Conservation (phyloP, 2,888 invertebrate genomes). For the Ephialtes manifestator region DNA sequence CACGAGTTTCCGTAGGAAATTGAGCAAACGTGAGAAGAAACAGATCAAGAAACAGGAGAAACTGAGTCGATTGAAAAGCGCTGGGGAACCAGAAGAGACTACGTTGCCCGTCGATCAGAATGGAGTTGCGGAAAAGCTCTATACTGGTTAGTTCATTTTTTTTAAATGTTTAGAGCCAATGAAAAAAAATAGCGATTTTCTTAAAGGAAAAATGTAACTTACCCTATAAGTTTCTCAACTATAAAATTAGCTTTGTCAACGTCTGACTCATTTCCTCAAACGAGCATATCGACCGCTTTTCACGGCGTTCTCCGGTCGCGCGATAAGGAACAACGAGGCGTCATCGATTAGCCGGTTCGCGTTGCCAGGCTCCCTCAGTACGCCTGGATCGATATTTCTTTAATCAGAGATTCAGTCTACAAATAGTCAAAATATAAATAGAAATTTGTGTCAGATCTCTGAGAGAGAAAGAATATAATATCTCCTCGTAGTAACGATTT, state of each 20-base stretch:
- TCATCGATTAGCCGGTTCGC: slow-evolving; percentile 79
- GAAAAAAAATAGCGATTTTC: neutral
- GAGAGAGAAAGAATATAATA: neutral
- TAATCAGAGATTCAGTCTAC: slow-evolving; percentile 73
- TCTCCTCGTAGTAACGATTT: neutral
- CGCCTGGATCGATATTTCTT: slow-evolving; percentile 77
- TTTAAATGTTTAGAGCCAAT: neutral
- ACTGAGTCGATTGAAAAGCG: slow-evolving; percentile 92
- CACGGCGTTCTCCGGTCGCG: slow-evolving; percentile 10
- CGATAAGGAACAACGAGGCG: slow-evolving; percentile 62
- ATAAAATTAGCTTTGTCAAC: neutral
- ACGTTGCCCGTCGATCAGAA: slow-evolving; percentile 90
- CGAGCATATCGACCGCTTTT: slow-evolving; percentile 7
- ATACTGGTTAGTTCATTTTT: slow-evolving; percentile 89
- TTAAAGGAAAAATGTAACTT: neutral
- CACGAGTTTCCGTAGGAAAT: slow-evolving; percentile 95
- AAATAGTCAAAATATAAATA: slow-evolving; percentile 39
- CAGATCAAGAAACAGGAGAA: slow-evolving; percentile 98
- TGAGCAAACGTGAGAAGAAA: slow-evolving; percentile 99
- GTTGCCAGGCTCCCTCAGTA: slow-evolving; percentile 80
- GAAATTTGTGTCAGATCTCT: slow-evolving; percentile 10
- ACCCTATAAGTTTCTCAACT: neutral
- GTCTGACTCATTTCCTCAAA: slow-evolving; percentile 25
- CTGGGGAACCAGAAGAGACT: slow-evolving; percentile 87
- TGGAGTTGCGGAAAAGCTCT: slow-evolving; percentile 95